phyloP scores from a whole-genome alignment of 2,888 invertebrate genomes.

The Rhingia campestris region DNA sequence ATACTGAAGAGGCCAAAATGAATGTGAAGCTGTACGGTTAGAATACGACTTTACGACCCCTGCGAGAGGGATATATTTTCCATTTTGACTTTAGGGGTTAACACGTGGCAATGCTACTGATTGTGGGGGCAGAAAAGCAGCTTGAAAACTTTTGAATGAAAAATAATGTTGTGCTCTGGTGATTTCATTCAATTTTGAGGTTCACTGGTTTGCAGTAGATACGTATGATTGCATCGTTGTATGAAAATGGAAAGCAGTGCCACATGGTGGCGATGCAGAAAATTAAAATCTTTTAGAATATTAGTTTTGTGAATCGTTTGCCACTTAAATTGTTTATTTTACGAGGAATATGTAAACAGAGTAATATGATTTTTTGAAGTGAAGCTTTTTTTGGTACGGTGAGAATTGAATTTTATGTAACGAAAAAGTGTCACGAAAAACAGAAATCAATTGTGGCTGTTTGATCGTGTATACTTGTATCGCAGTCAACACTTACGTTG shows the following conservation, averaged over 20 bases:
- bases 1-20: neutral
- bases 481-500: too few relatives aligned
- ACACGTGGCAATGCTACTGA: neutral
- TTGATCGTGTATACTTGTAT: too few relatives aligned
- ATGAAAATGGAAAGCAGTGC: neutral
- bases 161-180: slow-evolving; percentile 4
- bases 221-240: neutral
- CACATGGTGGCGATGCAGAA: slow-evolving; percentile 4
- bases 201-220: slow-evolving; percentile 1
- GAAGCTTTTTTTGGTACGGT: too few relatives aligned
- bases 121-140: neutral
- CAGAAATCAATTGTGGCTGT: too few relatives aligned
- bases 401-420: too few relatives aligned
- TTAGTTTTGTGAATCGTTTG: too few relatives aligned
- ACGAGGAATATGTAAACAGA: too few relatives aligned
- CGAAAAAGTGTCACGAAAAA: too few relatives aligned
- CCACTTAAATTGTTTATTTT: too few relatives aligned
- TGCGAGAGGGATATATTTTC: slow-evolving; percentile 16
- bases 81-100: neutral
- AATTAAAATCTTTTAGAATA: neutral
- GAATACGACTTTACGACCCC: neutral
- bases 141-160: neutral
- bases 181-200: slow-evolving; percentile 22
- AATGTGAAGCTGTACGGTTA: neutral
- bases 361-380: too few relatives aligned